These are phyloP conservation scores for Endotricha flammealis DNA, from an alignment of 2,888 invertebrate genomes.

Conservation along the genomic window DNA sequence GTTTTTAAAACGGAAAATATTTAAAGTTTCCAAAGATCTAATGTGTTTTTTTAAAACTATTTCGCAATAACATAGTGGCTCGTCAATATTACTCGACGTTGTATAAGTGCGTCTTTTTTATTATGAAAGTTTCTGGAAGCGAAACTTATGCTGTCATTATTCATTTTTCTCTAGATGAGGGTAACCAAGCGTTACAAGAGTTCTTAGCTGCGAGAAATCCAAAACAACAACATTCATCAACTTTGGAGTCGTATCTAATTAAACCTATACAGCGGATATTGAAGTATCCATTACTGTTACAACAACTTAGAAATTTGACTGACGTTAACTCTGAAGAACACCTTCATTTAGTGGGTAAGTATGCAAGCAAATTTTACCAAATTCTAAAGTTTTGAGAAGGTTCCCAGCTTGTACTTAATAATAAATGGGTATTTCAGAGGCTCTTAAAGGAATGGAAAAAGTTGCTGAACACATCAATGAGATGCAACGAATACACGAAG, in stretches of 20 bases:
- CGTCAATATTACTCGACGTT: too few relatives aligned
- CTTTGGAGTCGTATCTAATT: slow-evolving; percentile 97
- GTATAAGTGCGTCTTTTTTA: too few relatives aligned
- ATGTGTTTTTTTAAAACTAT: too few relatives aligned
- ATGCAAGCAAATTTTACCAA: background rate
- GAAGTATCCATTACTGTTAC: slow-evolving; percentile 96
- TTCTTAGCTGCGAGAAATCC: slow-evolving; percentile 96
- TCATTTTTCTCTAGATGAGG: slow-evolving; percentile 83
- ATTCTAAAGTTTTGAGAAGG: slow-evolving; percentile 9
- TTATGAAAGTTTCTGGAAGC: too few relatives aligned
- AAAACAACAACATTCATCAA: slow-evolving; percentile 97
- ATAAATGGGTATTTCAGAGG: slow-evolving; percentile 80
- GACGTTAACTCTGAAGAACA: slow-evolving; percentile 96
- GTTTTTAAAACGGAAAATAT: too few relatives aligned
- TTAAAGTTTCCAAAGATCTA: too few relatives aligned
- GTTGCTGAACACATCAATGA: slow-evolving; percentile 99
- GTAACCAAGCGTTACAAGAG: slow-evolving; percentile 97
- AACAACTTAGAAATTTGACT: slow-evolving; percentile 95
- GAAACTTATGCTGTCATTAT: too few relatives aligned
- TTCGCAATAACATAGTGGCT: too few relatives aligned
- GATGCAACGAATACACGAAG: slow-evolving; percentile 99
- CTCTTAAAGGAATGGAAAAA: slow-evolving; percentile 98
- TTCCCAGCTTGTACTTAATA: background rate
- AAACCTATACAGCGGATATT: slow-evolving; percentile 99
- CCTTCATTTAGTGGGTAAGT: slow-evolving; percentile 91